Percentiles rank a stretch among this genome's conserved stretches.
Conservation (phyloP, 1,140 invertebrate species). For the Melanaphis sacchari region DNA sequence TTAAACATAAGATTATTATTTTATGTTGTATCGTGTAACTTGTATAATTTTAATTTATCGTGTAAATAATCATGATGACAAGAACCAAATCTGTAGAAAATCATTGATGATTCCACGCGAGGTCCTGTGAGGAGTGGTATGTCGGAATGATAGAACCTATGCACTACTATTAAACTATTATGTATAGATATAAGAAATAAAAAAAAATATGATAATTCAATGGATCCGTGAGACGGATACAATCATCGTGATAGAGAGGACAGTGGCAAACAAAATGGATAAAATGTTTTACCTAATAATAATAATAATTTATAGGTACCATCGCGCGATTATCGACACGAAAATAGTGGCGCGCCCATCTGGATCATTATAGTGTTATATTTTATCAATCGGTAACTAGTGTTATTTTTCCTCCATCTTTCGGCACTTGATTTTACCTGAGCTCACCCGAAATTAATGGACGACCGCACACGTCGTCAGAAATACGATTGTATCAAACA, state of each 20-base stretch:
- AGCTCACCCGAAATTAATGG: constrained; percentile 3
- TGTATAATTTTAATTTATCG: too few species aligned
- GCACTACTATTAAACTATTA: too few species aligned
- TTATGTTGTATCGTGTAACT: too few species aligned
- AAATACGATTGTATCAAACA: neutral
- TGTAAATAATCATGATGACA: too few species aligned
- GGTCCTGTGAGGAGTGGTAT: too few species aligned
- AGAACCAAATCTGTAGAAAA: too few species aligned
- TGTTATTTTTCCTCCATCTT: neutral
- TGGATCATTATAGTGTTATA: neutral
- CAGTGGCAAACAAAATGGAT: neutral
- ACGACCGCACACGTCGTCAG: constrained; percentile 34
- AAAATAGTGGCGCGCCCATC: neutral
- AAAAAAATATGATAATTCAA: neutral
- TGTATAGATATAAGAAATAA: too few species aligned
- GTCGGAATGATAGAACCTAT: too few species aligned
- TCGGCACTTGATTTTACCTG: constrained; percentile 30
- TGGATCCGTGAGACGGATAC: neutral
- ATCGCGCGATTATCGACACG: neutral
- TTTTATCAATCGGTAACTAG: neutral
- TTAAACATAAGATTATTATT: too few species aligned
- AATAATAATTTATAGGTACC: neutral
- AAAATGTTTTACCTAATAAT: neutral
- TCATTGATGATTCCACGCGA: too few species aligned
- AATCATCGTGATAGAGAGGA: neutral